phyloP scores from a whole-genome alignment of 2,797 vertebrate species.

The Ptychobarbus kaznakovi region DNA sequence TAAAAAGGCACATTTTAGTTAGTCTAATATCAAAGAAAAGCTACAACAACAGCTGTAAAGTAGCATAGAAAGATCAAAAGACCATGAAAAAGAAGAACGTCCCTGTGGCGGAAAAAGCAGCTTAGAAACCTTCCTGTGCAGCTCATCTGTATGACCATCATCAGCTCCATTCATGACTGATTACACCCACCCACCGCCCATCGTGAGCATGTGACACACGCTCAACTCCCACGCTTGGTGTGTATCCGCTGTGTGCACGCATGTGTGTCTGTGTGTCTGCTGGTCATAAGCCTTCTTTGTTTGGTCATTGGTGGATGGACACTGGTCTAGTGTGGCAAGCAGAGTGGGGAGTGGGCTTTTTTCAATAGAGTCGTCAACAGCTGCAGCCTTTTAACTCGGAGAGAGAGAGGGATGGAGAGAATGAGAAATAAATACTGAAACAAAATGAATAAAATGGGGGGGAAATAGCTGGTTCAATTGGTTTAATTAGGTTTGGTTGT shows the following conservation, averaged over 20 bases:
- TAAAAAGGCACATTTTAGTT: not conserved
- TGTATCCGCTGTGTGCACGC: slow-evolving; percentile 28
- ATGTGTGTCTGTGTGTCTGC: slow-evolving; percentile 37
- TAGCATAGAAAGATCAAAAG: not conserved
- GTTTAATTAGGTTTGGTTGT: not conserved
- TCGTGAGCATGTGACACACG: slow-evolving; percentile 45
- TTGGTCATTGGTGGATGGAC: slow-evolving; percentile 30
- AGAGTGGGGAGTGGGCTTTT: slow-evolving; percentile 23
- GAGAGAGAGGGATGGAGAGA: not conserved
- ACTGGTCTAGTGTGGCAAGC: slow-evolving; percentile 30
- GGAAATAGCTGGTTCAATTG: not conserved
- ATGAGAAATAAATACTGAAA: not conserved
- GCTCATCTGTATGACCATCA: slow-evolving; percentile 36
- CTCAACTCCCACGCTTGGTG: slow-evolving; percentile 37
- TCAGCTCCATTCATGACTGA: slow-evolving; percentile 32
- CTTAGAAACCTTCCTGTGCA: not conserved
- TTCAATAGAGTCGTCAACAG: slow-evolving; percentile 34
- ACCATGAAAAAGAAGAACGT: not conserved
- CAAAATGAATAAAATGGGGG: not conserved
- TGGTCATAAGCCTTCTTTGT: slow-evolving; percentile 32
- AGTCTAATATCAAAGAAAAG: not conserved
- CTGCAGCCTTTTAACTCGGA: slow-evolving; percentile 36
- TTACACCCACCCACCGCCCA: slow-evolving; percentile 30
- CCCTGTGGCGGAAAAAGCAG: slow-evolving; percentile 30
- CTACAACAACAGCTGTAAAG: not conserved